Evolutionary conservation across 1,140 invertebrate genomes (phyloP), one percentile per base, ranked within the genome.

Genomic region (Drosophila miranda): DNA sequence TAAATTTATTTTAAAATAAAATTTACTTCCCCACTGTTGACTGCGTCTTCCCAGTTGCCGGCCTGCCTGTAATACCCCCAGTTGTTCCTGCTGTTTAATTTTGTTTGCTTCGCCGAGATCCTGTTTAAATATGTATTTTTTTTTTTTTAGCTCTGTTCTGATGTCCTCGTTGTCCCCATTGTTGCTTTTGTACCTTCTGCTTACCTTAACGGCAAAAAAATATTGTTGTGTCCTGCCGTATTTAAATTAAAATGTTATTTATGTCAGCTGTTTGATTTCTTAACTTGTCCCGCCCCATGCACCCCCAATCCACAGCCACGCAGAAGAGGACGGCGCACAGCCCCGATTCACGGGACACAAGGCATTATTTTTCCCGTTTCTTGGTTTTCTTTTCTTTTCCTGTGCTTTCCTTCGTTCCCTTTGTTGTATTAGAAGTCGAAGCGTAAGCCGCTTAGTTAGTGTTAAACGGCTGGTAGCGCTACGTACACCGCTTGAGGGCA

Each of bases 1-100:
- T 87, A 87, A 87, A 87, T 87, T 87, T 87, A 87, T 87, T 87
- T 87, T 88, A 87, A 86, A 87, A 87, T 87, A 87, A 87, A 87
- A 87, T 87, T 87, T 87, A 87, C 82, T 87, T 87, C 72, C 83
- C 78, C 78, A 74, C 71, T 76, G 83, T 60, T 78, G 56, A 49
- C 34, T 49, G 52, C 51, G 54, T 44, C 43, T 56, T 42, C 46
- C 30, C 59, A 38, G 34, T 13, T 11, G 11, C 11, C 13, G 13
- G 23, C 14, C 43, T 21, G 41, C 56, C 54, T 28, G 26, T 26
- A 16, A 38, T 56, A 49, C 67, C 48, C 30, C 53, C 5, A 67
- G 60, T 78, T 75, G 57, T 68, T 74, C 52, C 60, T 58, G 74
- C 78, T 87, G 83, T 78, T 88, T 88, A 81, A 87, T 86, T 87